Base-by-base conservation (phyloP, 2,888 invertebrate species). In the Aporophyla nigra region DNA sequence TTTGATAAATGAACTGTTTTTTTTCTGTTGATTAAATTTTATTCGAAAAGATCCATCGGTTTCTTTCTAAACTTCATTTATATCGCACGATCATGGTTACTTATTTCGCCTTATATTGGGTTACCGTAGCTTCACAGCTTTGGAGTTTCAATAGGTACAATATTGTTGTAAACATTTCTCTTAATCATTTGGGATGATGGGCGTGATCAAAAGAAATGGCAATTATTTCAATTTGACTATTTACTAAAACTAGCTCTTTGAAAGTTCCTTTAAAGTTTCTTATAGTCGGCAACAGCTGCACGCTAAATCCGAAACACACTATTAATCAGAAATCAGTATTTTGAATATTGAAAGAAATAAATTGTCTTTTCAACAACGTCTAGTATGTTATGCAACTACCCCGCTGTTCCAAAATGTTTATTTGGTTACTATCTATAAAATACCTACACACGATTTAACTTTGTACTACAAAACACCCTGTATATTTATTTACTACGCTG, bases 401-500 rank as follows among this genome's bases (percentile, higher is more conserved):
- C 40, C 40, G 40, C 5, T 33, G 21, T 63, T 24, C 3, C 43
- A 46, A 21, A 27, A 19, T 63, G 0, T 46, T 63, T 24, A 10
- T 10, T 6, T 51, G 14, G 33, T 5, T 27, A 46, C 49, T 2
- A 19, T 27, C 49, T 2, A 19, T 27, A 19, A 16, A n/a, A 6
- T 10, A 27, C 10, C 19, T 59, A 58, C 14, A 24, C 56, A 14
- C 61, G 9, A 1, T 9, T 27, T 27, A 9, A 27, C 19, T 53
- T 19, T 27, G 14, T 49, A 43, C 40, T 24, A 62, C 12, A 14
- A 56, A 66, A 51, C 73, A 43, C 0, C 27, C 54, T 67, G n/a
- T 73, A 78, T 14, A 51, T 77, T 72, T 72, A 53, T 73, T 56
- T 56, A 33, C 43, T 59, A 19, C 58, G 24, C 66, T 33, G n/a